phyloP scores from a whole-genome alignment of 2,113 vertebrate species.

The Daubentonia madagascariensis region DNA sequence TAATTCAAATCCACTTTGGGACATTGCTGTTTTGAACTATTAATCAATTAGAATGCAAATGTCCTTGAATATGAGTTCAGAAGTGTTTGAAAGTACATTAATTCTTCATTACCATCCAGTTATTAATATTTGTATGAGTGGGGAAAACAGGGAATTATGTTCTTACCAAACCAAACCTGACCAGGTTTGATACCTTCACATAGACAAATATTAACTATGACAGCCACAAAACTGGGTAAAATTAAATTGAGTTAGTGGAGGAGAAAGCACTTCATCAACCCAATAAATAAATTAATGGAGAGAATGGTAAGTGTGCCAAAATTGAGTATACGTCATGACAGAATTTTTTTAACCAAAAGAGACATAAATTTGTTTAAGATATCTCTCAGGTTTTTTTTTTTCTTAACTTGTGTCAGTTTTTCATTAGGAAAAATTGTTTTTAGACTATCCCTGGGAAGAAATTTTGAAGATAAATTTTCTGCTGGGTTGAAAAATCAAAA shows the following conservation, averaged over 20 bases:
- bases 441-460: background rate
- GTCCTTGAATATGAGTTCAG: background rate
- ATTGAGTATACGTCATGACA: constrained; percentile 18
- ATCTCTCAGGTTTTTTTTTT: background rate
- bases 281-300: constrained; percentile 54
- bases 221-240: background rate
- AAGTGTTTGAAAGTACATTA: background rate
- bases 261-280: constrained; percentile 30
- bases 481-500: constrained; percentile 20
- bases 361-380: constrained; percentile 18
- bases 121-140: background rate
- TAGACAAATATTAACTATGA: constrained; percentile 24
- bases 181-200: background rate
- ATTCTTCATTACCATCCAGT: background rate
- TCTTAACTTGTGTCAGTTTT: constrained; percentile 6
- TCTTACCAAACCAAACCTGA: constrained; percentile 16
- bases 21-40: background rate
- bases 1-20: background rate
- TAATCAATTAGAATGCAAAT: background rate
- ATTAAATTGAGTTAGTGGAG: constrained; percentile 10
- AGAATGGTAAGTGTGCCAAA: background rate
- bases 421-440: constrained; percentile 11
- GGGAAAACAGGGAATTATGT: background rate
- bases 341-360: constrained; percentile 27
- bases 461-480: constrained; percentile 28